Evolutionary conservation across 2,888 invertebrate species (phyloP).

Genomic region (Darwinula stevensoni): DNA sequence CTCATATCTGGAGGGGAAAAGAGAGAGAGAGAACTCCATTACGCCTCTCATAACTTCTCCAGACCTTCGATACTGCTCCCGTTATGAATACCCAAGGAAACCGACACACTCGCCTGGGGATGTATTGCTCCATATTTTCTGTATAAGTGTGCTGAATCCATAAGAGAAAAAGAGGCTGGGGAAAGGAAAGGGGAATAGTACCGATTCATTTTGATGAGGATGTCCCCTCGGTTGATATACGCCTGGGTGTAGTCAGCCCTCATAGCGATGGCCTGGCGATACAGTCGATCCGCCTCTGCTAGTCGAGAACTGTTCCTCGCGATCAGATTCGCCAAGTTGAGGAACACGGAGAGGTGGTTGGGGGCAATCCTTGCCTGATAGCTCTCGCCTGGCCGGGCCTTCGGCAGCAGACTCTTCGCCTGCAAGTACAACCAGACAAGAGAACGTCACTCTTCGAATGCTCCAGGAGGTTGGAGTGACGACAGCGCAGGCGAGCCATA

Average conservation of each 20-base stretch:
- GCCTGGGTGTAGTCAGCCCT: slow-evolving; percentile 82
- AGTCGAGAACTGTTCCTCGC: slow-evolving; percentile 68
- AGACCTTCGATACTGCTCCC: too few relatives aligned
- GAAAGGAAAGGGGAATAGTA: slow-evolving; percentile 9
- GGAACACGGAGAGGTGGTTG: slow-evolving; percentile 77
- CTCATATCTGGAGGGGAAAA: too few relatives aligned
- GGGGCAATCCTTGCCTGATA: slow-evolving; percentile 88
- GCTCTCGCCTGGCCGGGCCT: slow-evolving; percentile 70
- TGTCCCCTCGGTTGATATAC: slow-evolving; percentile 87
- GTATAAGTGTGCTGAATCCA: too few relatives aligned
- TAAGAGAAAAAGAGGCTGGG: slow-evolving; percentile 1
- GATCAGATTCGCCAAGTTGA: slow-evolving; percentile 77
- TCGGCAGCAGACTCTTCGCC: slow-evolving; percentile 63
- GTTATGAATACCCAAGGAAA: too few relatives aligned
- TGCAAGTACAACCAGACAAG: slow-evolving; percentile 11
- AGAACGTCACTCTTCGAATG: too few relatives aligned
- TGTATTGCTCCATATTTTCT: too few relatives aligned
- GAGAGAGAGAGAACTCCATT: too few relatives aligned
- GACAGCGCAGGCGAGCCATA: too few relatives aligned
- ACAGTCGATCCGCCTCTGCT: slow-evolving; percentile 76
- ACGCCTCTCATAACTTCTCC: too few relatives aligned
- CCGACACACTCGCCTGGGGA: too few relatives aligned
- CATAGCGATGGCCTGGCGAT: slow-evolving; percentile 89
- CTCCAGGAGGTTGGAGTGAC: too few relatives aligned
- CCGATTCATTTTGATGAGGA: slow-evolving; percentile 67